phyloP scores from a whole-genome alignment of 1,140 invertebrate species.

The Centruroides vittatus region DNA sequence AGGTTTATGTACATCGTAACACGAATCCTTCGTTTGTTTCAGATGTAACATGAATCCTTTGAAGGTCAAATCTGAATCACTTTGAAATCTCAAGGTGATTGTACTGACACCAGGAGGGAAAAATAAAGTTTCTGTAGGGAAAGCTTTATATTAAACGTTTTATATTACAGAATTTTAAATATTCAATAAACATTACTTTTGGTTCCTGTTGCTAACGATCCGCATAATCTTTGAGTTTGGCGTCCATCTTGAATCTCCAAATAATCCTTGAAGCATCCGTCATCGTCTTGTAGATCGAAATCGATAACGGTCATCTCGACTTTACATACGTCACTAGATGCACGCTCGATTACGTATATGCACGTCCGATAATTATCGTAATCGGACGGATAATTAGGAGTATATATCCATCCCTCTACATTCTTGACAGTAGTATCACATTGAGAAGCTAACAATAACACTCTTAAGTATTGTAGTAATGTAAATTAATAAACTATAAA shows the following conservation, averaged over 20 bases:
- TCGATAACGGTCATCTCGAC: constrained; percentile 17
- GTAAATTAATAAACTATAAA: no score
- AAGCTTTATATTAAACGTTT: not conserved
- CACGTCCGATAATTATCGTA: constrained; percentile 14
- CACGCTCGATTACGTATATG: constrained; percentile 11
- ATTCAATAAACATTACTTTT: constrained; percentile 12
- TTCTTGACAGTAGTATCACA: constrained; percentile 6
- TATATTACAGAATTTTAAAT: not conserved
- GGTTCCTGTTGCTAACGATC: constrained; percentile 15
- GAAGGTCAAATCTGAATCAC: constrained; percentile 6
- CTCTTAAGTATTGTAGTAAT: no score
- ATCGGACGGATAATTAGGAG: constrained; percentile 18
- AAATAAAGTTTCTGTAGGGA: constrained; percentile 7
- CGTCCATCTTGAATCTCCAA: constrained; percentile 12
- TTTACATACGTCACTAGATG: constrained; percentile 10
- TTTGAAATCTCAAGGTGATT: constrained; percentile 16
- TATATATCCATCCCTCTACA: constrained; percentile 17
- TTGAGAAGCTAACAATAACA: not conserved
- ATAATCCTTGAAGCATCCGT: constrained; percentile 17
- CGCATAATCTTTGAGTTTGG: constrained; percentile 12
- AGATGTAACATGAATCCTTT: constrained; percentile 20
- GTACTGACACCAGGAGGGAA: constrained; percentile 9
- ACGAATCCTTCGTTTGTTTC: constrained; percentile 6
- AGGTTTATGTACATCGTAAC: no score
- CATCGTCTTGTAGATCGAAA: constrained; percentile 19